Percentiles rank a stretch among this genome's conserved stretches.
Conservation (phyloP, 2,113 vertebrate genomes). For the Oreochromis aureus region DNA sequence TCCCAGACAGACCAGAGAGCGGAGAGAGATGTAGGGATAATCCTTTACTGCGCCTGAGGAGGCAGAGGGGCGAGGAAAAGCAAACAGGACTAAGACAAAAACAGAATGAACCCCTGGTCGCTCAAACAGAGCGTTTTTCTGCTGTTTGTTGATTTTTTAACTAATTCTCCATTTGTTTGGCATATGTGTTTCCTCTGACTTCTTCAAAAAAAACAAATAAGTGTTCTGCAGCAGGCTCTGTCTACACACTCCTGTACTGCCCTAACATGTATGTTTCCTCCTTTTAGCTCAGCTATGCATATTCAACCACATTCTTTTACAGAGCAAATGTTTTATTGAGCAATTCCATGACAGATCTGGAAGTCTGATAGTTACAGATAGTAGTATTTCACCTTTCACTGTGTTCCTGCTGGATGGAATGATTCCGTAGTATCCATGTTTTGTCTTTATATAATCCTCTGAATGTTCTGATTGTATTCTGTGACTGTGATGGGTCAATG, state of each 20-base stretch:
- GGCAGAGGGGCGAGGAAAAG: neutral
- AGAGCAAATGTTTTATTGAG: neutral
- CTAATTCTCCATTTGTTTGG: conserved; percentile 10
- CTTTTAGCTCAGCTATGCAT: neutral
- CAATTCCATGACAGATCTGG: neutral
- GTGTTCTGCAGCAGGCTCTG: neutral
- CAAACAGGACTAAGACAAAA: conserved; percentile 19
- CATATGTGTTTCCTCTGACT: neutral
- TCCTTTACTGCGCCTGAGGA: conserved; percentile 4
- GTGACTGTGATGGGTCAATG: neutral
- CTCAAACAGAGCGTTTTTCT: neutral
- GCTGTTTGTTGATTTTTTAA: neutral
- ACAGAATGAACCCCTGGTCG: neutral
- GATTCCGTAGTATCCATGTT: neutral
- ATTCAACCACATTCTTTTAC: neutral
- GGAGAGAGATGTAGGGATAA: neutral
- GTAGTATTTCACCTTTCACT: neutral
- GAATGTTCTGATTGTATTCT: neutral
- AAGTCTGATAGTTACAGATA: neutral
- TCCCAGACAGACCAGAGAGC: conserved; percentile 10
- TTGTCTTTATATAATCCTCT: neutral
- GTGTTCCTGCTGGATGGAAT: neutral
- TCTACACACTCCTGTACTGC: neutral
- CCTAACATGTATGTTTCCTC: neutral
- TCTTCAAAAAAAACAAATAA: neutral